Evolutionary conservation across 2,888 invertebrate species (phyloP), one percentile per base, ranked within the genome.

Genomic region (Trilocha varians): DNA sequence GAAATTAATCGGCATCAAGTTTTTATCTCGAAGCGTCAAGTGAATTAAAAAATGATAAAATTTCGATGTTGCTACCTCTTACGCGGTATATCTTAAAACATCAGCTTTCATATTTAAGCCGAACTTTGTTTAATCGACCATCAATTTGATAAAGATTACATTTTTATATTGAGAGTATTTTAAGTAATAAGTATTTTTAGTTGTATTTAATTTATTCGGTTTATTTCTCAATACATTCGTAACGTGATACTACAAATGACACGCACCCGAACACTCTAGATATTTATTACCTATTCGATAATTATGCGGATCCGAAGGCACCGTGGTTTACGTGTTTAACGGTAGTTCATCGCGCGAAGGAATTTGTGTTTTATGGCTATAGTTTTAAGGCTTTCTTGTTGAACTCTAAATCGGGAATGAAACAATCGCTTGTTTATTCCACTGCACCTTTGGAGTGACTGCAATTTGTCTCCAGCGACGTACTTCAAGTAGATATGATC

Each of bases 401-500:
- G 47, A 57, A 48, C 55, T 47, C 52, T 53, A 41, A 42, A 50
- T 47, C 50, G 50, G 55, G 63, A 66, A 53, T 58, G 63, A 70
- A 72, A 74, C 72, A 74, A 73, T 73, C 65, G 66, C 59, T 65
- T 66, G 67, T 74, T 76, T 69, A 74, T 74, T 73, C 73, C 63
- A 58, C 52, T 57, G 67, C 65, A 70, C 70, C 69, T 77, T 77
- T 77, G 75, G 78, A 73, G 78, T 73, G 78, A 78, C 60, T 72
- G 71, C 82, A 83, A 84, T 84, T 84, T 84, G 84, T 83, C 82
- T 74, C 62, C 50, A 49, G 59, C 71, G 78, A 78, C 76, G 70
- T 74, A 70, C 72, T 72, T 74, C 75, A 75, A 75, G 71, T 71
- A 77, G 82, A 83, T 82, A 84, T 83, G 72, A 83, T 83, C 83